These are phyloP conservation scores for Mycalesis mineus DNA, from an alignment of 2,888 invertebrate genomes.

Conservation along the genomic window DNA sequence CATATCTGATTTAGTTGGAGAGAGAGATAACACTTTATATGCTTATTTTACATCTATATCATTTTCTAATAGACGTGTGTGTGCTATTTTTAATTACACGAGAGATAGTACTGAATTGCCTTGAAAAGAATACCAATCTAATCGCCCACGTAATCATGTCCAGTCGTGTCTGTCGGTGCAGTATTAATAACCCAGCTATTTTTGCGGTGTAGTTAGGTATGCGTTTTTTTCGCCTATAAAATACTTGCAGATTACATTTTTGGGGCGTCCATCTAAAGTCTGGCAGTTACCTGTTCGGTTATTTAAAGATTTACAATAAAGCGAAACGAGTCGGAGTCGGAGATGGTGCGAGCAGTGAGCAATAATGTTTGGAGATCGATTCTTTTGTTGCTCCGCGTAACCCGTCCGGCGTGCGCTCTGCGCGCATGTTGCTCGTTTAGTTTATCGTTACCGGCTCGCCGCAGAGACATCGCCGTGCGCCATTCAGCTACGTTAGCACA, in stretches of 20 bases:
- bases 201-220: background rate
- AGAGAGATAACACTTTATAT: background rate
- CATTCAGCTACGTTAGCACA: slow-evolving; percentile 45
- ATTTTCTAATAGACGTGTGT: background rate
- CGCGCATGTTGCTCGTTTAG: slow-evolving; percentile 30
- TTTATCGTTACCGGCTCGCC: slow-evolving; percentile 50
- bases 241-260: background rate
- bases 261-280: background rate
- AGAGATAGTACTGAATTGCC: background rate
- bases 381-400: slow-evolving; percentile 56
- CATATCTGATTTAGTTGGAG: background rate
- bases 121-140: slow-evolving; percentile 4
- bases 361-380: slow-evolving; percentile 52
- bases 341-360: slow-evolving; percentile 30
- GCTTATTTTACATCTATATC: background rate
- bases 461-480: slow-evolving; percentile 48
- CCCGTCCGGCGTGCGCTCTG: slow-evolving; percentile 40
- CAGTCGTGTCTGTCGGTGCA: background rate
- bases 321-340: background rate
- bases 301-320: background rate
- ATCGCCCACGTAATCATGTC: slow-evolving; percentile 4
- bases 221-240: background rate
- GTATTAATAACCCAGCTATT: slow-evolving; percentile 9
- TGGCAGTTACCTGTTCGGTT: background rate
- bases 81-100: background rate